Base-by-base conservation (phyloP, 2,888 invertebrate species). In the Aphidoletes aphidimyza region DNA sequence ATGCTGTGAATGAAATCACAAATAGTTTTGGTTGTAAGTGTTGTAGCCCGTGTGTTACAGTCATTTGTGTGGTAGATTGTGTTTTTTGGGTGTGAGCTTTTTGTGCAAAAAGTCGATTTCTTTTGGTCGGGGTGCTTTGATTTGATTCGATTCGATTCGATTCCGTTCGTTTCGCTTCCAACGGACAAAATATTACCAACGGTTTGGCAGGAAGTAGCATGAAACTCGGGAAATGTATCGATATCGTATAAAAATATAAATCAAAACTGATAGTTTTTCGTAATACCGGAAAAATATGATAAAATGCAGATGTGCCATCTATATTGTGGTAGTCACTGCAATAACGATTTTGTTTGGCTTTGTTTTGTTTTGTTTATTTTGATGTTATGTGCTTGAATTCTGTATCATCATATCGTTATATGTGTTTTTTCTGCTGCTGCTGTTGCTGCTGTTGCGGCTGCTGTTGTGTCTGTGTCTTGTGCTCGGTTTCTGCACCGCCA, bases 211-310 rank as follows among this genome's bases (percentile, higher is more conserved):
- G 54, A 54, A 54, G 54, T 54, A 19, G 49, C 49, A 19, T 54
- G 54, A 54, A n/a, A 11, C 11, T 54, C 54, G 54, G 54, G 54
- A 54, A 54, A 54, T 26, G 19, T 26, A 54, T 54, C 54, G 54
- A 54, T 54, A 54, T 54, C 54, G 26, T 54, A 26, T 26, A 54
- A 22, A n/a, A 6, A 6, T 26, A 54, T 54, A 54, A 54, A 54
- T 54, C 54, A 54, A 3, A n/a, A 26, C 5, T 54, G 54, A 26
- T 54, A 54, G 54, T 54, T 54, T 54, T 54, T 54, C 54, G 54
- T 54, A 22, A 54, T 54, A 26, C 54, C 54, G 54, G 54, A 54
- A 54, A 54, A 54, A 54, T 54, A 54, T 54, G 54, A 54, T 54
- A 54, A 54, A 54, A 54, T 22, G 22, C 54, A 54, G 54, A 54